Conservation (phyloP, 2,888 invertebrate species). For the Aleiodes testaceus region DNA sequence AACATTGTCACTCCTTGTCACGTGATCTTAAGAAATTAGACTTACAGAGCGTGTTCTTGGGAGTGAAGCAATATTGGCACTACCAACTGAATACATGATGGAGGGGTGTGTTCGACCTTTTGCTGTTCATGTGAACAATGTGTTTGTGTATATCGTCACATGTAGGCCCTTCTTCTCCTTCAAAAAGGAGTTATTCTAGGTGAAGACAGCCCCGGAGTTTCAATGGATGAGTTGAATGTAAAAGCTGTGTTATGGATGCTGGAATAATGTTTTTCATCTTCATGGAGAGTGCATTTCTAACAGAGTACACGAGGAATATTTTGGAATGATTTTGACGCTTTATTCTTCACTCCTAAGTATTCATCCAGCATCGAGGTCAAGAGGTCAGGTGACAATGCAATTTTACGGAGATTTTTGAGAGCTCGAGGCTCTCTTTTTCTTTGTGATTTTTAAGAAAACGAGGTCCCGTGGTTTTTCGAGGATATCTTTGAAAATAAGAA, state of each 20-base stretch:
- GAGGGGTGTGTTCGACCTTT: constrained; percentile 44
- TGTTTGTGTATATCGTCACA: constrained; percentile 29
- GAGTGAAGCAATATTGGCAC: constrained; percentile 72
- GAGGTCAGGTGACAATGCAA: no score
- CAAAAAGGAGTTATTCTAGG: constrained; percentile 17
- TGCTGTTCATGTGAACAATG: constrained; percentile 7
- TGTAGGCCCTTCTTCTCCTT: neutral
- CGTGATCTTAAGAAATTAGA: constrained; percentile 52
- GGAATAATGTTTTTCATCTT: constrained; percentile 47
- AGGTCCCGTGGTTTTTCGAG: no score
- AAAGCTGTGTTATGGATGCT: constrained; percentile 68
- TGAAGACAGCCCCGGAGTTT: constrained; percentile 27
- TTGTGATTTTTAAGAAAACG: no score
- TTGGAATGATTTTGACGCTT: no score
- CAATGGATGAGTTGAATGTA: constrained; percentile 60
- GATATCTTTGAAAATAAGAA: no score
- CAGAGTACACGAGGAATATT: neutral
- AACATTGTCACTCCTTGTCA: neutral
- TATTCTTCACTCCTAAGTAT: no score
- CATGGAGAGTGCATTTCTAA: neutral
- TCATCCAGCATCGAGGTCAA: no score
- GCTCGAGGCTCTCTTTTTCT: no score
- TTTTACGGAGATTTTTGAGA: no score
- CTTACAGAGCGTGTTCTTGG: constrained; percentile 67
- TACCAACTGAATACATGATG: constrained; percentile 67